Evolutionary conservation across 1,140 invertebrate species (phyloP).

Genomic region (Drosophila asahinai): DNA sequence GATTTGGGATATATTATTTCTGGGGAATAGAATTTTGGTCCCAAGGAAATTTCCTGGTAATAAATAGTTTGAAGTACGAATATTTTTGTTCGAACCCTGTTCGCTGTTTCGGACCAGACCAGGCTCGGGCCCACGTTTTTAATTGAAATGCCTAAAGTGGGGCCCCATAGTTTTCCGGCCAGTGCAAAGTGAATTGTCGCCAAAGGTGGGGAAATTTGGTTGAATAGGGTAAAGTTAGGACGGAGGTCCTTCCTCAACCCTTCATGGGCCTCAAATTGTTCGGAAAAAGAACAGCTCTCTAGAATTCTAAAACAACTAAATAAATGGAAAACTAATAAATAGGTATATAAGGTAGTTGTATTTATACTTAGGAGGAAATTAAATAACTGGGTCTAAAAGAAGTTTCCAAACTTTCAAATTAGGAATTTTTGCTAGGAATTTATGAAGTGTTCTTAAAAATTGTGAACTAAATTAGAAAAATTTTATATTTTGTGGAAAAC

Average conservation of each 20-base stretch:
- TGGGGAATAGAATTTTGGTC: no score
- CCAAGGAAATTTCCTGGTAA: no score
- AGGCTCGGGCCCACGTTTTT: conserved; percentile 57
- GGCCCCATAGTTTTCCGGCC: conserved; percentile 23
- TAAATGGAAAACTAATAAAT: conserved; percentile 17
- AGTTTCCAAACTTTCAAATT: neutral
- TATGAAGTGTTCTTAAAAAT: no score
- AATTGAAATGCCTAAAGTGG: conserved; percentile 67
- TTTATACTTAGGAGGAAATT: neutral
- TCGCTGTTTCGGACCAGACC: conserved; percentile 7
- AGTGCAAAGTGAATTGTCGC: conserved; percentile 52
- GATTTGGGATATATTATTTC: no score
- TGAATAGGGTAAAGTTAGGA: conserved; percentile 23
- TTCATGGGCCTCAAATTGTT: neutral
- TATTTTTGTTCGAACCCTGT: conserved; percentile 44
- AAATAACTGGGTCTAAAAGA: neutral
- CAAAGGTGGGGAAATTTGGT: conserved; percentile 11
- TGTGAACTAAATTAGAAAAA: no score
- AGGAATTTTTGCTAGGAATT: no score
- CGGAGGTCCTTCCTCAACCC: conserved; percentile 4
- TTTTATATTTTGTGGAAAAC: no score
- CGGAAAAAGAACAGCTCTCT: conserved; percentile 1
- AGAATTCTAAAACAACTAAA: conserved; percentile 34
- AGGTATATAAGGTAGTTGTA: no score
- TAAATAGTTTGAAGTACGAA: conserved; percentile 7